Evolutionary conservation across 2,113 vertebrate species (phyloP), one percentile per base, ranked within the genome.

Genomic region (Chloropsis cyanopogon): DNA sequence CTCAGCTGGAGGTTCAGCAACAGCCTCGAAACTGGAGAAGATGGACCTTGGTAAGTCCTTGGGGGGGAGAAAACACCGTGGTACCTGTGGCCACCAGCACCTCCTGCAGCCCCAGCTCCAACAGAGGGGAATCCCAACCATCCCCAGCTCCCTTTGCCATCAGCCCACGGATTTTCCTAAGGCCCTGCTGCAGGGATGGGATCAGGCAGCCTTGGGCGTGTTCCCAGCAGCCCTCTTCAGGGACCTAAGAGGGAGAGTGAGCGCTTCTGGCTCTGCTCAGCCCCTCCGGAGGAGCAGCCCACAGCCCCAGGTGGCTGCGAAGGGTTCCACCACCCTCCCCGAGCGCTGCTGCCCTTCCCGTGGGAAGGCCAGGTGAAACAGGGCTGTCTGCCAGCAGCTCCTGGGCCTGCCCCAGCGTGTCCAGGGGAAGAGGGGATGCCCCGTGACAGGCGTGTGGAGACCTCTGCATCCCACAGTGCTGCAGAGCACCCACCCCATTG

Each of bases 191-290:
- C n/a, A 93, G 33, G 28, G 17, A 35, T 72, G 70, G 46, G 28
- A 63, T 54, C 47, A 41, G 33, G 25, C 37, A 54, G 42, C 57
- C 46, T 33, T 39, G 19, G 33, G 5, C 11, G 14, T 1, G 1
- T 33, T 64, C 42, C 37, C 25, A 76, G 20, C 37, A 79, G 49
- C 47, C 39, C 21, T 76, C 61, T 39, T 41, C 66, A 77, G 71
- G 41, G 54, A 41, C 0, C 0, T 20, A 41, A 33, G 57, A 46
- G 26, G 33, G 28, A 46, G 6, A 53, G 10, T 0, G 1, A 83
- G 35, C 0, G 0, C 15, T 16, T 8, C 44, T 44, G 66, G 73
- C 22, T 82, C 42, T 82, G 47, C 65, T 82, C 41, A 25, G 50
- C 25, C 42, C 72, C 56, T 39, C 0, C 0, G 39, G 42, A 57